These are phyloP conservation scores for Brachionus sp. DNA, from an alignment of 1,140 invertebrate species.

Conservation along the genomic window DNA sequence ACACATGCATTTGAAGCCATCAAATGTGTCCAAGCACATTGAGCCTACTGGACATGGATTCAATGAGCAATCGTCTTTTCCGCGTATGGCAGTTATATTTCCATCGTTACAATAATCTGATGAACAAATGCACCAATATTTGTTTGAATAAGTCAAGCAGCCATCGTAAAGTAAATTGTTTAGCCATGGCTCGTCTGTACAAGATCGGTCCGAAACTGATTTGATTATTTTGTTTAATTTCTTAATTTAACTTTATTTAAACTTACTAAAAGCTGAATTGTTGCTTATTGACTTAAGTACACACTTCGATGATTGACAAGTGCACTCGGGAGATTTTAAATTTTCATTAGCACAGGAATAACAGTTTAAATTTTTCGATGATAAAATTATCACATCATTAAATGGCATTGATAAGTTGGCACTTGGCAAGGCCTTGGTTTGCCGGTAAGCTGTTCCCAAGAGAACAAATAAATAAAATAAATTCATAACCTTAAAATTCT, in stretches of 20 bases:
- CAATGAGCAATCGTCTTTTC: constrained; percentile 32
- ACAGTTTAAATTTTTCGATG: constrained; percentile 34
- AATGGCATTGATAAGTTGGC: background rate
- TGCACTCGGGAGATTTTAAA: constrained; percentile 20
- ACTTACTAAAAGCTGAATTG: constrained; percentile 26
- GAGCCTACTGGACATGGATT: constrained; percentile 37
- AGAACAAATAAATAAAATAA: background rate
- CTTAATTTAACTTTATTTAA: background rate
- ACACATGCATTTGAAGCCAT: constrained; percentile 46
- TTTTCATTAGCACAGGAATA: background rate
- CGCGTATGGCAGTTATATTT: constrained; percentile 35
- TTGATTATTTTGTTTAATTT: background rate
- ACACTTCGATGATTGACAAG: constrained; percentile 44
- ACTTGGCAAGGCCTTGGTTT: background rate
- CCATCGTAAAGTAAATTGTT: constrained; percentile 39
- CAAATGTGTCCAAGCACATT: constrained; percentile 32
- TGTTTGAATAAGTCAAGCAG: constrained; percentile 16
- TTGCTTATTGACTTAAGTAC: constrained; percentile 1
- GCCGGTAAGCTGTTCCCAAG: background rate
- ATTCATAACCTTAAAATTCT: background rate
- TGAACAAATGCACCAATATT: constrained; percentile 45
- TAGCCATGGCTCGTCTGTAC: constrained; percentile 31
- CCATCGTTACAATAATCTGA: constrained; percentile 39
- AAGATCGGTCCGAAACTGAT: constrained; percentile 22
- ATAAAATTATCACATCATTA: constrained; percentile 36